Percentiles rank a stretch among this genome's conserved stretches.
These are phyloP conservation scores for Chitala chitala DNA, from an alignment of 2,113 vertebrate species.

Conservation along the genomic window DNA sequence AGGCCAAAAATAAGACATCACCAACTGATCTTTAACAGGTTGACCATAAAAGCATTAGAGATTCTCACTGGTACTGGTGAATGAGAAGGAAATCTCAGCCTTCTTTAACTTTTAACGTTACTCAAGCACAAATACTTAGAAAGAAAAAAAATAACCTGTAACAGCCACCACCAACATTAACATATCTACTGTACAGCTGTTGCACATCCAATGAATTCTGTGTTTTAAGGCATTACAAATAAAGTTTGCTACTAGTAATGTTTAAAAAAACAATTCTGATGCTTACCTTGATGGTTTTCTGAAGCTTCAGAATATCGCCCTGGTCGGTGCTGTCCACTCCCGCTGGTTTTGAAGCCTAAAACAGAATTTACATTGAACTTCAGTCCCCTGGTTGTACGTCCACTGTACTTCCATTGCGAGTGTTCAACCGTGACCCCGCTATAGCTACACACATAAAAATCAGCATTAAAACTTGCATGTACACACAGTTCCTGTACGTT, in stretches of 20 bases:
- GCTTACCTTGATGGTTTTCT: constrained; percentile 81
- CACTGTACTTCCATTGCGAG: no score
- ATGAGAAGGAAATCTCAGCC: no score
- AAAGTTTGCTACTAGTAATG: no score
- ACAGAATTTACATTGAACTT: background rate
- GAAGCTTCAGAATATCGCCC: constrained; percentile 77
- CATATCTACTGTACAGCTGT: background rate
- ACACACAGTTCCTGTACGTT: background rate
- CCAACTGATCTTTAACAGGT: no score
- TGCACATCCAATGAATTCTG: background rate
- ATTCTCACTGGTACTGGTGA: no score
- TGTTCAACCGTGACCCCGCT: no score
- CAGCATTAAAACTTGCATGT: background rate
- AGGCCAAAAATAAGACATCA: no score
- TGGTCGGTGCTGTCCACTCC: constrained; percentile 68
- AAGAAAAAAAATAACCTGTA: background rate
- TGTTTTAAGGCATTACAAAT: no score
- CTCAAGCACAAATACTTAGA: no score
- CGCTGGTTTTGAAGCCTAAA: constrained; percentile 67
- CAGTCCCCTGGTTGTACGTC: no score
- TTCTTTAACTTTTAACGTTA: no score
- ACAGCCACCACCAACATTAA: background rate
- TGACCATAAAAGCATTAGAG: no score
- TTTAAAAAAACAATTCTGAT: background rate
- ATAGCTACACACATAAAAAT: background rate